These are phyloP conservation scores for Pocillopora verrucosa DNA, from an alignment of 64 coral and sea anemone genomes.

Conservation along the genomic window DNA sequence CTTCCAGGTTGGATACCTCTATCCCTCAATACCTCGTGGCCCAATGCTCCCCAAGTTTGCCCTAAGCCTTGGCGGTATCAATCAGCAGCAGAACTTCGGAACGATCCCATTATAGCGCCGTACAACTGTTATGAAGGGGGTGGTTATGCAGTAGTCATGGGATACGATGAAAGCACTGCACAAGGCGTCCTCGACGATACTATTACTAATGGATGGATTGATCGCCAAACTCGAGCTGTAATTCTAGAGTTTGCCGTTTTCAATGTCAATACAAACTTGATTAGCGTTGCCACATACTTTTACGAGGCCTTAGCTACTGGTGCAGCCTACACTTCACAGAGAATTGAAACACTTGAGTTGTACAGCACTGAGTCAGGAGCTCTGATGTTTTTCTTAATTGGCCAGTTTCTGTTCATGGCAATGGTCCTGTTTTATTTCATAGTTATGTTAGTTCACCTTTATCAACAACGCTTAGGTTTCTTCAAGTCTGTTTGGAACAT, in stretches of 20 bases:
- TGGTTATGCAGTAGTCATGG: slow-evolving; percentile 64
- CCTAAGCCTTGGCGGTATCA: slow-evolving; percentile 67
- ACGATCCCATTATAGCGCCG: slow-evolving; percentile 23
- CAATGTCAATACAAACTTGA: slow-evolving; percentile 64
- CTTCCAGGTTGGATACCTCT: slow-evolving; percentile 23
- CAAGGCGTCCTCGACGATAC: slow-evolving; percentile 39
- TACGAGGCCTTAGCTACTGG: slow-evolving; percentile 53
- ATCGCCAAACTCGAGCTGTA: slow-evolving; percentile 60
- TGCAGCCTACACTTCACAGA: slow-evolving; percentile 13
- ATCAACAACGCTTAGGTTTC: too few species aligned
- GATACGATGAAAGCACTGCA: slow-evolving; percentile 46
- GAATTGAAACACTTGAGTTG: slow-evolving; percentile 49
- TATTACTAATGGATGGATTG: slow-evolving; percentile 40
- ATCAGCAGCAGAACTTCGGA: slow-evolving; percentile 18
- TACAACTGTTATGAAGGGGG: slow-evolving; percentile 41
- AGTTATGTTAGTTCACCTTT: too few species aligned
- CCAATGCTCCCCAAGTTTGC: slow-evolving; percentile 1
- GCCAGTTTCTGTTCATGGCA: slow-evolving; percentile 42
- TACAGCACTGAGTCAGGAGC: background rate
- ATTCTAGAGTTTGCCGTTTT: slow-evolving; percentile 61
- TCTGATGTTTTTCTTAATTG: slow-evolving; percentile 31
- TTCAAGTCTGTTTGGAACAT: slow-evolving; percentile 71
- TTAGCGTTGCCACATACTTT: slow-evolving; percentile 50
- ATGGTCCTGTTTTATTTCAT: slow-evolving; percentile 28
- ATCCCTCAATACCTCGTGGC: background rate